Conservation (phyloP, 2,797 vertebrate genomes). For the Hydrocynus forskahlii region DNA sequence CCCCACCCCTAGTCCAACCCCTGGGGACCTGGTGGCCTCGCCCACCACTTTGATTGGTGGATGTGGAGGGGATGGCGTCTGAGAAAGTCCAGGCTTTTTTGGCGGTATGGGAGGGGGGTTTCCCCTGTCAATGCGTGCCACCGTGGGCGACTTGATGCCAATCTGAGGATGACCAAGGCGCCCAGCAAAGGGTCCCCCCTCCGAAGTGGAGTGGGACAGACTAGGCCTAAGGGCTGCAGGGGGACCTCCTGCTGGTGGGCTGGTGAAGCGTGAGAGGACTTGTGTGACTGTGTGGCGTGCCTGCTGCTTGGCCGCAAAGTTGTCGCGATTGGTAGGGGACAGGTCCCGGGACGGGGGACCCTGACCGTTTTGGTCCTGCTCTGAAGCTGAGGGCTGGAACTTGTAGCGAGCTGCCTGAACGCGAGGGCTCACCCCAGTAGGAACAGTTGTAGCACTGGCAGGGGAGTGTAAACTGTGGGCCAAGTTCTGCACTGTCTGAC, state of each 20-base stretch:
- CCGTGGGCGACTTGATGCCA: conserved; percentile 88
- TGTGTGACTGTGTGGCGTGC: conserved; percentile 97
- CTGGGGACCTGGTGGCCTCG: conserved; percentile 86
- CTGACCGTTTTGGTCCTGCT: conserved; percentile 96
- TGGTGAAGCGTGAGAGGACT: conserved; percentile 94
- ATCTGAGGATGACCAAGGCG: conserved; percentile 79
- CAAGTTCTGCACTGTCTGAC: conserved; percentile 67
- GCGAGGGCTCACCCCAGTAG: conserved; percentile 88
- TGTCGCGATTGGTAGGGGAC: conserved; percentile 93
- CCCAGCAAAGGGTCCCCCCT: conserved; percentile 83
- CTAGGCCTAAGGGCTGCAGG: conserved; percentile 73
- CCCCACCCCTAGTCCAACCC: conserved; percentile 79
- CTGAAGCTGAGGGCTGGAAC: conserved; percentile 88
- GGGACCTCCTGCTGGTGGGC: conserved; percentile 80
- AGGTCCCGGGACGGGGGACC: conserved; percentile 91
- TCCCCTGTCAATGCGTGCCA: conserved; percentile 92
- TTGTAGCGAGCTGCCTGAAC: conserved; percentile 95
- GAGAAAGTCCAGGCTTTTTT: conserved; percentile 98
- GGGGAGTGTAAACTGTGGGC: conserved; percentile 78
- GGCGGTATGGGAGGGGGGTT: conserved; percentile 98
- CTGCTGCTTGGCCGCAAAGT: conserved; percentile 91
- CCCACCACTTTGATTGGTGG: conserved; percentile 90
- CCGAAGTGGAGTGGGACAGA: conserved; percentile 83
- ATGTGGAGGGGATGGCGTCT: conserved; percentile 93
- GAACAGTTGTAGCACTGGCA: conserved; percentile 69